Conservation (phyloP, 2,888 invertebrate species). For the Dusona sp. region DNA sequence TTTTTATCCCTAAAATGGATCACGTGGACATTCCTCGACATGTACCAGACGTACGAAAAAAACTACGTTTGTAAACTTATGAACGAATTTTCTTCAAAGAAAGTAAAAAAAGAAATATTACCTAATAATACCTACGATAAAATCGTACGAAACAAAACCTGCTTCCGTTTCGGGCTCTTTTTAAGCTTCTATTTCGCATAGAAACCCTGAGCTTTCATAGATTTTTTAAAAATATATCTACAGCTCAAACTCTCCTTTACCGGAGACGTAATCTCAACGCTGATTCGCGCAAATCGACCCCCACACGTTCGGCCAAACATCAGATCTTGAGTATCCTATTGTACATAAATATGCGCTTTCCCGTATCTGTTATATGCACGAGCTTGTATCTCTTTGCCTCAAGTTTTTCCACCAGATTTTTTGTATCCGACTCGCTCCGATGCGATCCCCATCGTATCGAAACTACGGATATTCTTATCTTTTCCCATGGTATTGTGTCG, state of each 20-base stretch:
- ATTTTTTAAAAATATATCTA: constrained; percentile 1
- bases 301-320: constrained; percentile 44
- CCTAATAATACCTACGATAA: constrained; percentile 70
- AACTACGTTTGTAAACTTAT: not conserved
- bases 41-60: constrained; percentile 27
- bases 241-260: not conserved
- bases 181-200: constrained; percentile 4
- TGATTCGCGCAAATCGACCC: constrained; percentile 2
- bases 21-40: constrained; percentile 12
- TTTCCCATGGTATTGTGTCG: constrained; percentile 83
- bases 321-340: constrained; percentile 79
- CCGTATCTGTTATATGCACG: constrained; percentile 76
- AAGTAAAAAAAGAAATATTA: constrained; percentile 38
- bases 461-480: constrained; percentile 80
- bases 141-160: constrained; percentile 70
- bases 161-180: not conserved
- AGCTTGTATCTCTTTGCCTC: constrained; percentile 78
- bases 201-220: constrained; percentile 1
- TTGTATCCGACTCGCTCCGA: constrained; percentile 80
- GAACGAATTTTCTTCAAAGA: constrained; percentile 23
- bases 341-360: constrained; percentile 81
- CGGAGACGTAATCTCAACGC: not conserved
- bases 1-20: constrained; percentile 41
- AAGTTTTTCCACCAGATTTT: constrained; percentile 80
- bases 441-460: constrained; percentile 82